Percentiles rank a stretch among this genome's conserved stretches.
These are phyloP conservation scores for Drosophila trapezifrons DNA, from an alignment of 1,140 invertebrate genomes.

Conservation along the genomic window DNA sequence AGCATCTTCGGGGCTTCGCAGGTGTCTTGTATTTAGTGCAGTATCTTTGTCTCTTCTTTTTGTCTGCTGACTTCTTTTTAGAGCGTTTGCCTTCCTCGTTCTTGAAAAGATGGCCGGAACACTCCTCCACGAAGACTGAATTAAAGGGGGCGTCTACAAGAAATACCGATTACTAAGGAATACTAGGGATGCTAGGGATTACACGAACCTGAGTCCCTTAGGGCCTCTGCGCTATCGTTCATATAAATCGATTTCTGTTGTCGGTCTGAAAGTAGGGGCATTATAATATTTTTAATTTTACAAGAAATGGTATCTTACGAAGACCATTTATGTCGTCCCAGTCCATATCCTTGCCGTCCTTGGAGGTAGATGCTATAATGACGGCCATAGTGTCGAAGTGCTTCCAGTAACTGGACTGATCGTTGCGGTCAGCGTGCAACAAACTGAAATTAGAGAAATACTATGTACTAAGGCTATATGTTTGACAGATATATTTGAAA, in stretches of 20 bases:
- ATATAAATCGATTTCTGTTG: constrained; percentile 11
- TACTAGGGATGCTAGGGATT: too few species aligned
- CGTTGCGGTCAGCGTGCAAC: neutral
- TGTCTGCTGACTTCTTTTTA: neutral
- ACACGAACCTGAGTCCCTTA: neutral
- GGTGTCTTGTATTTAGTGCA: neutral
- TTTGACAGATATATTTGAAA: neutral
- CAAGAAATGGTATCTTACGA: neutral
- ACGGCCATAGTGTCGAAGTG: constrained; percentile 21
- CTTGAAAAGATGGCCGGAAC: constrained; percentile 1
- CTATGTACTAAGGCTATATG: neutral
- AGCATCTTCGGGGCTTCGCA: constrained; percentile 6
- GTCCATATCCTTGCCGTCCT: constrained; percentile 2
- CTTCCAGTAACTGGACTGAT: constrained; percentile 6
- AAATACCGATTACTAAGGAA: neutral
- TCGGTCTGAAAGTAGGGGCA: neutral
- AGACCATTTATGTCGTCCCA: constrained; percentile 12
- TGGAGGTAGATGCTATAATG: neutral
- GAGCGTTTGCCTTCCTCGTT: constrained; percentile 6
- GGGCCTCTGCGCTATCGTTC: neutral
- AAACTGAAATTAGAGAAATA: constrained; percentile 14
- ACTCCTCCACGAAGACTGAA: constrained; percentile 23
- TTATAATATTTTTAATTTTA: neutral
- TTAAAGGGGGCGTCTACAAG: constrained; percentile 4
- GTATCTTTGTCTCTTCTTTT: neutral